A percentile compares a stretch with the other conserved stretches of the same genome.
Evolutionary conservation across 92 coral and sea anemone species (phyloP).

Genomic region (Porites rus): DNA sequence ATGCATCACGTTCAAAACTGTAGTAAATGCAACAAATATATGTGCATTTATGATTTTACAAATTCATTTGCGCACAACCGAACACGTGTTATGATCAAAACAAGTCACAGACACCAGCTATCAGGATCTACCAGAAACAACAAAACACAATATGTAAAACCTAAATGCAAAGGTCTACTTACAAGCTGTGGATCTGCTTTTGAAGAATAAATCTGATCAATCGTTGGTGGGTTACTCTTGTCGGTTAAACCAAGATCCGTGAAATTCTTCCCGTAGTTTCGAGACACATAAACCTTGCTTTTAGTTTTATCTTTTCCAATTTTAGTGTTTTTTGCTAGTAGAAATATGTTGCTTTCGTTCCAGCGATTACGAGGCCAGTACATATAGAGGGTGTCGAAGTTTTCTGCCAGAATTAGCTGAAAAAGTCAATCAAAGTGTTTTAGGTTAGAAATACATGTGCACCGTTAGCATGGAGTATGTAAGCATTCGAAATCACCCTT

Average conservation of each 20-base stretch:
- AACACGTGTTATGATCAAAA: slow-evolving; percentile 32
- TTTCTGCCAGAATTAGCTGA: slow-evolving; percentile 48
- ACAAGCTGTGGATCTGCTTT: slow-evolving; percentile 66
- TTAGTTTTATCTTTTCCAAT: not conserved
- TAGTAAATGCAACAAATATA: no score
- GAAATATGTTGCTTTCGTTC: slow-evolving; percentile 38
- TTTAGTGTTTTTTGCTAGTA: slow-evolving; percentile 53
- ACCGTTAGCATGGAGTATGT: not conserved
- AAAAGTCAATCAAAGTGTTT: not conserved
- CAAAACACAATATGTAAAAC: slow-evolving; percentile 10
- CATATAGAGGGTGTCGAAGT: slow-evolving; percentile 47
- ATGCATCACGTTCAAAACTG: no score
- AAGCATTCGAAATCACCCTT: no score
- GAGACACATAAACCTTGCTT: slow-evolving; percentile 59
- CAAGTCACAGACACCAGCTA: not conserved
- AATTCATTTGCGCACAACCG: not conserved
- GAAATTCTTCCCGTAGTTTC: slow-evolving; percentile 66
- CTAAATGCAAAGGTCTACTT: slow-evolving; percentile 4
- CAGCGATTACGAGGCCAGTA: slow-evolving; percentile 56
- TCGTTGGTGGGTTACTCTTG: slow-evolving; percentile 2
- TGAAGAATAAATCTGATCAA: slow-evolving; percentile 66
- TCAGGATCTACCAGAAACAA: not conserved
- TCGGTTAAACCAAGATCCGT: slow-evolving; percentile 8
- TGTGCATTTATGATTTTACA: not conserved
- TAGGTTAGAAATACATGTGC: not conserved